Percentiles rank a stretch among this genome's conserved stretches.
Conservation (phyloP, 2,113 vertebrate species). For the Leucopsar rothschildi region DNA sequence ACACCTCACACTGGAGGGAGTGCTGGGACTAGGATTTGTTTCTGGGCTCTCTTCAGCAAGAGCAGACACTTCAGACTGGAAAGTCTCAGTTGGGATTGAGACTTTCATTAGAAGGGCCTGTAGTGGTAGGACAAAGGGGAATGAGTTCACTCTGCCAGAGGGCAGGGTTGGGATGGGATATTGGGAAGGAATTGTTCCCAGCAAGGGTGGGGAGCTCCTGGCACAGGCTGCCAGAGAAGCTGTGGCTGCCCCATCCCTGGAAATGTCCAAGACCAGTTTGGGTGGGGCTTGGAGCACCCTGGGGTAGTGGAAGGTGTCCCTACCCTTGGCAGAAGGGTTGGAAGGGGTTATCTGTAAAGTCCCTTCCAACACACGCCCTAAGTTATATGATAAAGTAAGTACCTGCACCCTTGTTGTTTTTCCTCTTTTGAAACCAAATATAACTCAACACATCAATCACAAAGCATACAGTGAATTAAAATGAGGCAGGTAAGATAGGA, state of each 20-base stretch:
- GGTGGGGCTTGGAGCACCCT: fast-evolving
- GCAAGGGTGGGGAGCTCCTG: neutral
- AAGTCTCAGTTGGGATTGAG: neutral
- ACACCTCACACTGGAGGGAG: neutral
- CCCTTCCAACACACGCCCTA: neutral
- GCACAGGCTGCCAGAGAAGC: neutral
- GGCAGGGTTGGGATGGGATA: neutral
- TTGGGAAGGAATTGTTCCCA: neutral
- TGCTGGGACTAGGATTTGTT: neutral
- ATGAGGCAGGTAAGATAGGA: neutral
- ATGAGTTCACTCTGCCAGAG: neutral
- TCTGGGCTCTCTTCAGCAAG: neutral
- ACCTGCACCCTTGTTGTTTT: neutral
- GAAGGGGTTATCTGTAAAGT: neutral
- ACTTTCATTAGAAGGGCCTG: neutral
- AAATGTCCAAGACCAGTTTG: neutral
- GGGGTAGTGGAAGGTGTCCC: neutral
- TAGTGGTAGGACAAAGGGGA: neutral
- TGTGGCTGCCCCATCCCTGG: neutral
- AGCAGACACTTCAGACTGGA: neutral
- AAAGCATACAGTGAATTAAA: neutral
- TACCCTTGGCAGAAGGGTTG: neutral
- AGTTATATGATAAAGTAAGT: neutral
- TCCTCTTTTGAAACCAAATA: neutral
- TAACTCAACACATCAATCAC: neutral